Conservation (phyloP, 2,113 vertebrate species). For the Myrmophylax atrothorax region DNA sequence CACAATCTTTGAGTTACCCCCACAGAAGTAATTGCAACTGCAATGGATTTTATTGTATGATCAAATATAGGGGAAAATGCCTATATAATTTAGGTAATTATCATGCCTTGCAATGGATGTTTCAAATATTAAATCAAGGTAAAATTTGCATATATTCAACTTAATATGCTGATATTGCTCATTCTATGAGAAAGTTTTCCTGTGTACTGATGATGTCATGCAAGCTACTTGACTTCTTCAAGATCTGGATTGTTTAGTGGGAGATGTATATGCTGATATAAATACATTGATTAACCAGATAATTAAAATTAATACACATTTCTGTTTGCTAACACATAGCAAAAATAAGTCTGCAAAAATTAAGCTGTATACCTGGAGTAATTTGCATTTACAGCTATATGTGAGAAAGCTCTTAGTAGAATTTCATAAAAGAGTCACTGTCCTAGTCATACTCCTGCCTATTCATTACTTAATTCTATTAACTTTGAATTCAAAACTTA, state of each 20-base stretch:
- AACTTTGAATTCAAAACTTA: neutral
- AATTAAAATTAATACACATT: neutral
- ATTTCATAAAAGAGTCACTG: neutral
- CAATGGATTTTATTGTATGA: neutral
- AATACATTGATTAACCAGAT: neutral
- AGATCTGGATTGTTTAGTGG: neutral
- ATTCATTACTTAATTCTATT: neutral
- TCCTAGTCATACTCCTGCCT: neutral
- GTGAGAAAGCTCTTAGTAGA: neutral
- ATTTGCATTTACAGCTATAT: neutral
- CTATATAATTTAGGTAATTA: neutral
- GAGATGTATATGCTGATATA: neutral
- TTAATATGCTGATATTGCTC: neutral
- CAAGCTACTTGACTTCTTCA: neutral
- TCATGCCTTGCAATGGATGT: neutral
- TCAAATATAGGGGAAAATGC: neutral
- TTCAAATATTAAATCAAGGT: neutral
- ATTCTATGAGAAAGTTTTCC: neutral
- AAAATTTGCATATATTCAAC: neutral
- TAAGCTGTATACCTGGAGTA: neutral
- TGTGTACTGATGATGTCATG: neutral
- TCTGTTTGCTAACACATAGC: neutral
- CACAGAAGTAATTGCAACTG: neutral
- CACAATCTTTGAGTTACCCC: neutral
- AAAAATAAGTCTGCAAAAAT: neutral